A percentile compares a stretch with the other conserved stretches of the same genome.
phyloP scores from a whole-genome alignment of 1,140 invertebrate species.

The Pseudomyrmex dendroicus region DNA sequence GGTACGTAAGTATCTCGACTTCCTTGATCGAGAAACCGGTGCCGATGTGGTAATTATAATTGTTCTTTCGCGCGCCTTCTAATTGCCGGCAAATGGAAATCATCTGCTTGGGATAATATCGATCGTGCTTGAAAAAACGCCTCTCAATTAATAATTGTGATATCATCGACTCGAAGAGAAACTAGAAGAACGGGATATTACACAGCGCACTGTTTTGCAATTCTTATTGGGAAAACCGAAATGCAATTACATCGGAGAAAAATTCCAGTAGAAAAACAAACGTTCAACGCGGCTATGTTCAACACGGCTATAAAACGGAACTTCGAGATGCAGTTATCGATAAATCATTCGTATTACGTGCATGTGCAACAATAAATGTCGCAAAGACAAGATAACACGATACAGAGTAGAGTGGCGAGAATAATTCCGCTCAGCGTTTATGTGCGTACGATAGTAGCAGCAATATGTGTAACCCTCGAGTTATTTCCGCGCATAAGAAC shows the following conservation, averaged over 20 bases:
- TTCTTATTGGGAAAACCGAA: neutral
- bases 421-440: neutral
- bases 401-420: constrained; percentile 18
- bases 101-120: neutral
- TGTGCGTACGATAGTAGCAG: neutral
- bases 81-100: constrained; percentile 6
- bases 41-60: constrained; percentile 40
- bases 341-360: neutral
- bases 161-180: neutral
- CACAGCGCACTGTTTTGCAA: neutral
- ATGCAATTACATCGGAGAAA: constrained; percentile 3
- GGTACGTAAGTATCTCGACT: constrained; percentile 23
- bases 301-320: neutral
- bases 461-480: neutral
- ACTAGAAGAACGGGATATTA: neutral
- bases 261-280: neutral
- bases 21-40: constrained; percentile 45
- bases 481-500: neutral
- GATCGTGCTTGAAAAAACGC: neutral
- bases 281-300: neutral
- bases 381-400: constrained; percentile 10
- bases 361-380: neutral
- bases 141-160: constrained; percentile 7
- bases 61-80: constrained; percentile 24
- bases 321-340: neutral